Evolutionary conservation across 2,888 invertebrate genomes (phyloP).

Genomic region (Cerastis leucographa): DNA sequence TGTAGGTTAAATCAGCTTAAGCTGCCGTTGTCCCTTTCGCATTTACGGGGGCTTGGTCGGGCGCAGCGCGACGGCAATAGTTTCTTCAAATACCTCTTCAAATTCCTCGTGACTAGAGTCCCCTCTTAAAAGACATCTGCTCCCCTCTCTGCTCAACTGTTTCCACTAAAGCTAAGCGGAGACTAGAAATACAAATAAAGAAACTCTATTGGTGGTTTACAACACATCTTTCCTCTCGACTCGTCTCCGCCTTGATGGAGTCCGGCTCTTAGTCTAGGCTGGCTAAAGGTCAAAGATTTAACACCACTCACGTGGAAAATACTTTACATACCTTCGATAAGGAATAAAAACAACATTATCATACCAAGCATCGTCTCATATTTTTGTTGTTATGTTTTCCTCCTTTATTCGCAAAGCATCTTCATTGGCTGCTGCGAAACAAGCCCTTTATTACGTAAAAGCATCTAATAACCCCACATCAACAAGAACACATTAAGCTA

Average conservation of each 20-base stretch:
- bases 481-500: conserved; percentile 25
- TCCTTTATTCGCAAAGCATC: background rate
- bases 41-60: too few relatives aligned
- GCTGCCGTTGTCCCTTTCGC: too few relatives aligned
- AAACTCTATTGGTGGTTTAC: background rate
- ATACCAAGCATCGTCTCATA: background rate
- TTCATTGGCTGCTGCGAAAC: conserved; percentile 4
- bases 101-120: too few relatives aligned
- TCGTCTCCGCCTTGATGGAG: background rate
- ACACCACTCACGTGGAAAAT: background rate
- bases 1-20: too few relatives aligned
- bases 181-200: background rate
- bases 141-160: background rate
- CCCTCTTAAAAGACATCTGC: too few relatives aligned
- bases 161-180: background rate
- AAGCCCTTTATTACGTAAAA: conserved; percentile 18
- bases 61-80: too few relatives aligned
- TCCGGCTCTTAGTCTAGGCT: background rate
- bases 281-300: background rate
- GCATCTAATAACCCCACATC: conserved; percentile 29
- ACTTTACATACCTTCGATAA: background rate
- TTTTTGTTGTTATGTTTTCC: background rate
- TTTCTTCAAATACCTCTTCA: too few relatives aligned
- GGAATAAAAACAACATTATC: too few relatives aligned
- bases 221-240: background rate